Conservation (phyloP, 2,888 invertebrate genomes). For the Prionchulus punctatus region DNA sequence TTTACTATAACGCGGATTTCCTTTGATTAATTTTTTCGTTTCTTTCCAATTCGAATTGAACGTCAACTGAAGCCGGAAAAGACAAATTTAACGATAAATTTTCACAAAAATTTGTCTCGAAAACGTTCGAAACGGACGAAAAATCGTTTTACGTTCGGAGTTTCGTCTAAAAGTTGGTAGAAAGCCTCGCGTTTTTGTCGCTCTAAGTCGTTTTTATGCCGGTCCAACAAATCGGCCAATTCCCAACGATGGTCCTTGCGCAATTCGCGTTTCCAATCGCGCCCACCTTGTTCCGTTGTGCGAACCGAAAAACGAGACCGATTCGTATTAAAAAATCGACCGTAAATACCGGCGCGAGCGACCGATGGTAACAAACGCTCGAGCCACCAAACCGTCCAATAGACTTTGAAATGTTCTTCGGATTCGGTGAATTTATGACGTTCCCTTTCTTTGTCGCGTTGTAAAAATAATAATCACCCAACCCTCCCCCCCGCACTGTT, state of each 20-base stretch:
- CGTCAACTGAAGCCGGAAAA: conserved; percentile 41
- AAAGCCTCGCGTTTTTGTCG: conserved; percentile 22
- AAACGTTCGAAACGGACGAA: neutral
- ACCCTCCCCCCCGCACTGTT: no score
- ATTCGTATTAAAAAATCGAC: no score
- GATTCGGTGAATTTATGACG: conserved; percentile 91
- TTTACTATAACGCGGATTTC: conserved; percentile 71
- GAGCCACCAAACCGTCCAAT: conserved; percentile 63
- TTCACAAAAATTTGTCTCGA: no score
- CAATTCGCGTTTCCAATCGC: conserved; percentile 80
- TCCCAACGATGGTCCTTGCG: conserved; percentile 91
- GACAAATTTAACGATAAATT: conserved; percentile 10
- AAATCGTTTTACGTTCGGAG: conserved; percentile 1
- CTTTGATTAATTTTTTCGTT: conserved; percentile 57
- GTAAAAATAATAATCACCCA: no score
- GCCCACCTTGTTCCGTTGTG: conserved; percentile 65
- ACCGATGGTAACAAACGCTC: neutral
- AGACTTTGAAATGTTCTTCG: conserved; percentile 82
- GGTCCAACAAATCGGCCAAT: conserved; percentile 63
- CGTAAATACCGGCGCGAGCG: no score
- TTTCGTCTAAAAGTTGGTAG: conserved; percentile 39
- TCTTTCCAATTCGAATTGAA: conserved; percentile 74
- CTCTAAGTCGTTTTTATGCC: conserved; percentile 54
- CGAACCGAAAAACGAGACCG: conserved; percentile 18
- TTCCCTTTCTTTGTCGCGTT: conserved; percentile 89